These are phyloP conservation scores for Bryconaethiops microstoma DNA, from an alignment of 2,797 vertebrate genomes.

Conservation along the genomic window DNA sequence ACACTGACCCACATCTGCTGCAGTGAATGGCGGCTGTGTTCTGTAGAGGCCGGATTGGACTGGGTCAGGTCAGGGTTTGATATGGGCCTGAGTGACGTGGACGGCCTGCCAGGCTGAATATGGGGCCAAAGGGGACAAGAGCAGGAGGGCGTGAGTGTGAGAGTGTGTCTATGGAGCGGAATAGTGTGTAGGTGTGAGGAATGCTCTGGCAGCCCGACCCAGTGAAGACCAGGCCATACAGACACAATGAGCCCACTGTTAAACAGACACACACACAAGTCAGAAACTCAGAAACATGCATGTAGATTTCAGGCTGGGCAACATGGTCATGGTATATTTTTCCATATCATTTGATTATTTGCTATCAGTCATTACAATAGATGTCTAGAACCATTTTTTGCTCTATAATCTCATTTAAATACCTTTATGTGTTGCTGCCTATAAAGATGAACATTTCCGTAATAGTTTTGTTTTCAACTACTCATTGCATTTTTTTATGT, in stretches of 20 bases:
- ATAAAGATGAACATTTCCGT: too few species aligned
- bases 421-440: too few species aligned
- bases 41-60: conserved; percentile 16
- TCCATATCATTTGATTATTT: neutral
- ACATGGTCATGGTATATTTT: neutral
- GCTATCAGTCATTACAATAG: neutral
- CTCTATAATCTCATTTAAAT: too few species aligned
- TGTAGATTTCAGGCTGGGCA: neutral
- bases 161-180: conserved; percentile 26
- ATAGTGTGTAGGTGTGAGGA: conserved; percentile 63
- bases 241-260: conserved; percentile 61
- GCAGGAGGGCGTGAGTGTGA: conserved; percentile 13
- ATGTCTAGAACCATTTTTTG: too few species aligned
- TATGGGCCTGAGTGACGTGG: conserved; percentile 7
- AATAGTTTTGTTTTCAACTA: too few species aligned
- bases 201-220: conserved; percentile 51
- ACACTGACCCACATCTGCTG: conserved; percentile 47
- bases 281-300: conserved; percentile 24
- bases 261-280: conserved; percentile 5
- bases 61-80: neutral
- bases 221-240: conserved; percentile 27
- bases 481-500: too few species aligned
- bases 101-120: neutral
- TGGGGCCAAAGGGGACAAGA: conserved; percentile 12
- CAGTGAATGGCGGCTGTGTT: conserved; percentile 45